These are phyloP conservation scores for Heliconius congener DNA, from an alignment of 1,140 invertebrate species.

Conservation along the genomic window DNA sequence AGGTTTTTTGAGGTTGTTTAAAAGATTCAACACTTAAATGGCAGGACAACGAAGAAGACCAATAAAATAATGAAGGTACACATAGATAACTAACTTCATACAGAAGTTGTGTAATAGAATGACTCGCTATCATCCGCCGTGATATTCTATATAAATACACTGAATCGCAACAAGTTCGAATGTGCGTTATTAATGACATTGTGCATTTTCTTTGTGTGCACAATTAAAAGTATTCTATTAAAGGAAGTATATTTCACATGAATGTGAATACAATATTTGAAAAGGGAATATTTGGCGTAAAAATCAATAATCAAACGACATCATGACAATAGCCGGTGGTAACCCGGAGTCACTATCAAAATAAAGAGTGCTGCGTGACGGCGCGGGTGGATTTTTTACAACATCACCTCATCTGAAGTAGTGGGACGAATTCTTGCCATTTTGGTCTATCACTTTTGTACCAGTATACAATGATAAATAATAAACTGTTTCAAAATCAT, in stretches of 20 bases:
- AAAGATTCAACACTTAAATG: too few relatives aligned
- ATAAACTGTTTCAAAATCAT: conserved; percentile 17
- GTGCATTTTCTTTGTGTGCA: conserved; percentile 61
- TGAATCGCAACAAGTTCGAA: conserved; percentile 69
- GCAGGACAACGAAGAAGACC: too few relatives aligned
- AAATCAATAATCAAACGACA: conserved; percentile 78
- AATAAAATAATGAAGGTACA: neutral
- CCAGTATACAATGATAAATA: conserved; percentile 28
- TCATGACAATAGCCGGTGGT: conserved; percentile 69
- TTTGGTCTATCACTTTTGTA: conserved; percentile 41
- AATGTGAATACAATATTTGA: conserved; percentile 70
- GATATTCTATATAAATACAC: conserved; percentile 43
- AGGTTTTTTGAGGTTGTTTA: too few relatives aligned
- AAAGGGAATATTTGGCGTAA: conserved; percentile 78
- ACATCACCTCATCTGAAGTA: conserved; percentile 62
- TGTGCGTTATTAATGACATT: conserved; percentile 77
- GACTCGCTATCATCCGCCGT: conserved; percentile 39
- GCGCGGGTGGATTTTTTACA: conserved; percentile 77
- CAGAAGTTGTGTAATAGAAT: conserved; percentile 20
- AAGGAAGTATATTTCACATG: conserved; percentile 72
- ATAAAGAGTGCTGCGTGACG: conserved; percentile 70
- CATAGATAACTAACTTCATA: neutral
- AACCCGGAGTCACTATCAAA: conserved; percentile 73
- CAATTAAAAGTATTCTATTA: conserved; percentile 64
- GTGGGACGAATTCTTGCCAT: conserved; percentile 57